Conservation (phyloP, 2,888 invertebrate species). For the Zonitis immaculata region DNA sequence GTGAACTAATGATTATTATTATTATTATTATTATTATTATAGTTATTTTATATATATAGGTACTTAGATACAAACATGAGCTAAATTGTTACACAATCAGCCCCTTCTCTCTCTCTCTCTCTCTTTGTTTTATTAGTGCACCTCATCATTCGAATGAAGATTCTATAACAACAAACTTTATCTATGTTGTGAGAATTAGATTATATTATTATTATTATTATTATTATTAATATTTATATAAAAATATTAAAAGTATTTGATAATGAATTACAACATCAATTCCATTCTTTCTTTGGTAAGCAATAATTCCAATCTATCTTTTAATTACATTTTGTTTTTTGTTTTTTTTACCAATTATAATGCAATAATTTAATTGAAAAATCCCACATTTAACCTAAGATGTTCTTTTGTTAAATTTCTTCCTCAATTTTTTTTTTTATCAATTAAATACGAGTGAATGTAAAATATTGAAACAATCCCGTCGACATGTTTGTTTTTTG, state of each 20-base stretch:
- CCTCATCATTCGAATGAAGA: not conserved
- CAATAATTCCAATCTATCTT: not conserved
- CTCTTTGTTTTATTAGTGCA: conserved; percentile 1
- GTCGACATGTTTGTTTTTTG: not conserved
- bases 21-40: too few species aligned
- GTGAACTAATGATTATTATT: too few species aligned
- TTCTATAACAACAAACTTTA: conserved; percentile 5
- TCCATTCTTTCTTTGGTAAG: conserved; percentile 20
- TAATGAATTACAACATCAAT: conserved; percentile 9
- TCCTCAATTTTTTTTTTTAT: too few species aligned
- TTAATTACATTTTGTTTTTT: too few species aligned
- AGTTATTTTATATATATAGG: conserved; percentile 7
- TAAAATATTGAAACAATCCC: not conserved
- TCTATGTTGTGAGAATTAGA: conserved; percentile 26
- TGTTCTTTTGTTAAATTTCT: too few species aligned
- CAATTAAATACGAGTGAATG: not conserved
- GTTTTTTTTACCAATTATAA: too few species aligned
- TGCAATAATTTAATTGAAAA: not conserved
- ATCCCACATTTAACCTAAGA: not conserved
- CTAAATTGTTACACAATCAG: conserved; percentile 23
- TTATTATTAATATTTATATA: too few species aligned
- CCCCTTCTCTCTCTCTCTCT: conserved; percentile 30
- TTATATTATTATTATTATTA: conserved; percentile 16
- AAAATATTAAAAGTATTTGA: conserved; percentile 2
- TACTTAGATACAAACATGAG: not conserved